A percentile compares a stretch with the other conserved stretches of the same genome.
Conservation (phyloP, 1,140 invertebrate species). For the Hyphantria cunea region DNA sequence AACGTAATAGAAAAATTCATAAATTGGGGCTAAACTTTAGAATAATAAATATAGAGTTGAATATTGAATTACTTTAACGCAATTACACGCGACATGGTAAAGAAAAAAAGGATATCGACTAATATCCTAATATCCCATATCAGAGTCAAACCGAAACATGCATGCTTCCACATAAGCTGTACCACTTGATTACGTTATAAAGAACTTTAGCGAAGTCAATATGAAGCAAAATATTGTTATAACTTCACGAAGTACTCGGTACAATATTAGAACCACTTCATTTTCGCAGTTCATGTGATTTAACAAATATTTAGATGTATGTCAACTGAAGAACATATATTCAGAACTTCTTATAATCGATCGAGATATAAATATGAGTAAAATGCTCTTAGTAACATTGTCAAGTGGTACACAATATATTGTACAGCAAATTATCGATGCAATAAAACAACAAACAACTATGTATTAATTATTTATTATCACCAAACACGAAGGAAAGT, state of each 20-base stretch:
- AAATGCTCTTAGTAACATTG: not conserved
- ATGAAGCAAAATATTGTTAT: not conserved
- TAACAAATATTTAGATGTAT: not conserved
- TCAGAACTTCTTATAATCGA: too few species aligned
- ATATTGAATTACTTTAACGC: slow-evolving; percentile 18
- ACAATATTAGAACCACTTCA: too few species aligned
- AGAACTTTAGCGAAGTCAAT: not conserved
- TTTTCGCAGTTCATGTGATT: too few species aligned
- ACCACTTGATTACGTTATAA: not conserved
- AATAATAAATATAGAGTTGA: too few species aligned
- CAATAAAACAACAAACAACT: slow-evolving; percentile 69
- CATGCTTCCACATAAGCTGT: slow-evolving; percentile 19
- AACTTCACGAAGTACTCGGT: too few species aligned
- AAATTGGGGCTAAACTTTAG: too few species aligned
- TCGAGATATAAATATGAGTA: too few species aligned
- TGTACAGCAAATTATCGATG: slow-evolving; percentile 44
- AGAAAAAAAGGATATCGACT: not conserved
- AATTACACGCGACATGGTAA: slow-evolving; percentile 3
- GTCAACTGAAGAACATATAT: too few species aligned
- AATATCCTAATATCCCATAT: slow-evolving; percentile 16
- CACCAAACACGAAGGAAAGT: slow-evolving; percentile 43
- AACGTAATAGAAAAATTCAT: slow-evolving; percentile 12
- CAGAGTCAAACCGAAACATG: slow-evolving; percentile 6
- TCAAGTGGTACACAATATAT: slow-evolving; percentile 24
- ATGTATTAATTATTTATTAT: slow-evolving; percentile 58